Percentiles rank a stretch among this genome's conserved stretches.
Conservation (phyloP, 2,113 vertebrate species). For the Anoura caudifer region DNA sequence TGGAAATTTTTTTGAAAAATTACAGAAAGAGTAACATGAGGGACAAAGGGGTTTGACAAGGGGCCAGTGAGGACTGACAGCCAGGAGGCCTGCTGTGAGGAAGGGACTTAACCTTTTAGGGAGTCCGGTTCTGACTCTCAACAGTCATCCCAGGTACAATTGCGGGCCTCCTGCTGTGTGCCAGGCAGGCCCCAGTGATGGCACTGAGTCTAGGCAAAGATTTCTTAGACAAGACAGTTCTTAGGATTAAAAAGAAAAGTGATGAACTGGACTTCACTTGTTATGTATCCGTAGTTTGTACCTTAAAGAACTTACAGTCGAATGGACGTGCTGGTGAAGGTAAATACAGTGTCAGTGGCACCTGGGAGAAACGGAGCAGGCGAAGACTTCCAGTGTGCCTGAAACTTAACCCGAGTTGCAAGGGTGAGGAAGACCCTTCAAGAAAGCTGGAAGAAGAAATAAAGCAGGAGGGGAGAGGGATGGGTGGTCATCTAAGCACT, state of each 20-base stretch:
- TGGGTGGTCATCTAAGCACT: too few species aligned
- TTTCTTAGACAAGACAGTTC: background rate
- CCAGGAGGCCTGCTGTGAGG: background rate
- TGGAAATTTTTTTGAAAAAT: background rate
- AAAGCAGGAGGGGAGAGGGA: background rate
- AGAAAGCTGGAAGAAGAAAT: background rate
- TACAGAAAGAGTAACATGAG: background rate
- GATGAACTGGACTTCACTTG: background rate
- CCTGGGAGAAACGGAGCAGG: fast-evolving
- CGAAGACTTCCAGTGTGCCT: background rate
- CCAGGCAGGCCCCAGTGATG: background rate
- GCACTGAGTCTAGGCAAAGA: background rate
- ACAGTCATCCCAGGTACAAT: background rate
- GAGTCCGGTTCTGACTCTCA: background rate
- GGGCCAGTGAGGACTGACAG: background rate
- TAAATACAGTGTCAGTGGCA: background rate
- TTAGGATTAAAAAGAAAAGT: background rate
- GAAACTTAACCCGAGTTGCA: background rate
- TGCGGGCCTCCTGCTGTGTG: background rate
- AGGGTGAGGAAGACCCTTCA: background rate
- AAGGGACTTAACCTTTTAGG: background rate
- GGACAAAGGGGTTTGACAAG: background rate
- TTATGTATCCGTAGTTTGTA: background rate
- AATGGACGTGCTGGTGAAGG: background rate
- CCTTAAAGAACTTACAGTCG: background rate